Evolutionary conservation across 2,888 invertebrate species (phyloP).

Genomic region (Cosmia pyralina): DNA sequence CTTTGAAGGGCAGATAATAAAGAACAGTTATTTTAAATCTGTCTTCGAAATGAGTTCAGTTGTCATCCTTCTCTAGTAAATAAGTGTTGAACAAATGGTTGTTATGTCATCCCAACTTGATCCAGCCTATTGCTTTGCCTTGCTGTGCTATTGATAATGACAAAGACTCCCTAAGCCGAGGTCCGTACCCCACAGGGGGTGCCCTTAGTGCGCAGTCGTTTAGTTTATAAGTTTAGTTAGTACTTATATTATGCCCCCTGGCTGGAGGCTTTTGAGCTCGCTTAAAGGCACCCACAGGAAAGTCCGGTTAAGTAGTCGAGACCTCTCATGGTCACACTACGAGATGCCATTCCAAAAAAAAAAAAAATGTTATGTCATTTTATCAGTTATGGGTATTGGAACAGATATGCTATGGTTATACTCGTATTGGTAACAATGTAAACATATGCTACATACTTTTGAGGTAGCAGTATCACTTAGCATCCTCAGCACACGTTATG

Average conservation of each 20-base stretch:
- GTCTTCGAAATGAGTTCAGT: constrained; percentile 32
- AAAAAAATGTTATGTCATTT: constrained; percentile 7
- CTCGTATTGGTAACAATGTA: constrained; percentile 12
- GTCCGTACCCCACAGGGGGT: too few species aligned
- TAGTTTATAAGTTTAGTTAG: too few species aligned
- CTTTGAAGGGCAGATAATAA: constrained; percentile 20
- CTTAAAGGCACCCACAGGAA: too few species aligned
- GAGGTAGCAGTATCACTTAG: constrained; percentile 5
- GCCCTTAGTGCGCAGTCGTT: too few species aligned
- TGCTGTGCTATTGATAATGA: too few species aligned
- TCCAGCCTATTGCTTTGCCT: too few species aligned
- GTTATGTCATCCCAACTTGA: constrained; percentile 10
- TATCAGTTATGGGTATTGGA: constrained; percentile 43
- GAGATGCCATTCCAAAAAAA: too few species aligned
- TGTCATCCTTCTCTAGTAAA: constrained; percentile 28
- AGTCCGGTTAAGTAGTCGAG: too few species aligned
- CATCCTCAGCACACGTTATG: constrained; percentile 30
- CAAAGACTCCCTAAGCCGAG: too few species aligned
- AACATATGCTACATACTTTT: constrained; percentile 14
- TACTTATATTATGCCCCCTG: too few species aligned
- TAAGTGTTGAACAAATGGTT: constrained; percentile 2
- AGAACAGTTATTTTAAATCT: constrained; percentile 40
- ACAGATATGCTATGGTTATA: constrained; percentile 30
- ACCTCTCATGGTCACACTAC: too few species aligned
- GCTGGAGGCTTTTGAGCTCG: too few species aligned